Conservation (phyloP, 2,888 invertebrate species). For the Troides helena region DNA sequence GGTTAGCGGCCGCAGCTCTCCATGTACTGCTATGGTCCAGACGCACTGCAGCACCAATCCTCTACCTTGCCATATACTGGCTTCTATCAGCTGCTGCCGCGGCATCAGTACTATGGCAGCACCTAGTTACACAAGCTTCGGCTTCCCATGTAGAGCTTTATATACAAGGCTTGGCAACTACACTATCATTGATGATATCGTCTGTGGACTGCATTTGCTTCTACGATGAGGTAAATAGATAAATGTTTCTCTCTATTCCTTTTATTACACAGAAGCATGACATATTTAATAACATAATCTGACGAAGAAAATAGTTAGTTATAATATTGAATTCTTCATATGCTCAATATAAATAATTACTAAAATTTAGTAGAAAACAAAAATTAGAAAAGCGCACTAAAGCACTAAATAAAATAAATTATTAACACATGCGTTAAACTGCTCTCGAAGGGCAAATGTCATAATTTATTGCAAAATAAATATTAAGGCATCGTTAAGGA, state of each 20-base stretch:
- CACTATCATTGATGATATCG: constrained; percentile 55
- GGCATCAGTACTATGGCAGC: constrained; percentile 54
- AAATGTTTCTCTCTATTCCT: background rate
- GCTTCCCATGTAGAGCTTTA: constrained; percentile 54
- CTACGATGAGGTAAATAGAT: constrained; percentile 68
- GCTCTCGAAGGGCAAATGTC: too few relatives aligned
- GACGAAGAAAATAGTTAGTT: background rate
- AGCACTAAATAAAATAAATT: too few relatives aligned
- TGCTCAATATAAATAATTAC: too few relatives aligned
- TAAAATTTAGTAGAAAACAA: too few relatives aligned
- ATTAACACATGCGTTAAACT: too few relatives aligned
- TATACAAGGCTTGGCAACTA: constrained; percentile 51
- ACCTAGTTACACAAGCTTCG: constrained; percentile 41
- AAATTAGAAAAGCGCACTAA: too few relatives aligned
- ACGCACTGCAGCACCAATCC: constrained; percentile 62
- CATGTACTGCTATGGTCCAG: constrained; percentile 67
- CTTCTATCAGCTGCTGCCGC: constrained; percentile 57
- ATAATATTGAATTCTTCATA: too few relatives aligned
- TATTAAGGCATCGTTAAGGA: too few relatives aligned
- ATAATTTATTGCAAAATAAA: too few relatives aligned
- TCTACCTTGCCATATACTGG: constrained; percentile 74
- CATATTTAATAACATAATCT: background rate
- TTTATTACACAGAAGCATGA: background rate
- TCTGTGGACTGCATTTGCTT: constrained; percentile 66
- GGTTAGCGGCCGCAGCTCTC: constrained; percentile 67